phyloP scores from a whole-genome alignment of 35 echinoderm and acorn worm genomes.

The Heliocidaris tuberculata region DNA sequence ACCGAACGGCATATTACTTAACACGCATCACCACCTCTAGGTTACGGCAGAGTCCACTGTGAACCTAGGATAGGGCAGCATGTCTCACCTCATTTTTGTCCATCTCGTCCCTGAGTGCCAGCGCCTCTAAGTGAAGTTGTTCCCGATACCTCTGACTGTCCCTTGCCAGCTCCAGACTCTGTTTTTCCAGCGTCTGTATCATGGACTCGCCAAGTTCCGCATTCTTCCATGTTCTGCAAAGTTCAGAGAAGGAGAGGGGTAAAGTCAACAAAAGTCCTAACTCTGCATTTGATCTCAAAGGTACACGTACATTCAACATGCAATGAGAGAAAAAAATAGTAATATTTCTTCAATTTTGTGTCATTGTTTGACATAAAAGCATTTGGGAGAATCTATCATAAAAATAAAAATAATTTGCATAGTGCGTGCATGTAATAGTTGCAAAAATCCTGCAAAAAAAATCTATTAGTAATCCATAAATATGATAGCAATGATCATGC shows the following conservation, averaged over 20 bases:
- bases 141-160: constrained; percentile 87
- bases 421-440: too few relatives aligned
- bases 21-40: too few relatives aligned
- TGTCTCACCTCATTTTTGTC: constrained; percentile 88
- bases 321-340: neutral
- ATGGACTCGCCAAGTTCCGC: constrained; percentile 94
- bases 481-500: too few relatives aligned
- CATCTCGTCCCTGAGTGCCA: constrained; percentile 94
- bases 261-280: neutral
- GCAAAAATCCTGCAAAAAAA: too few relatives aligned
- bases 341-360: neutral
- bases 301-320: neutral
- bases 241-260: constrained; percentile 23
- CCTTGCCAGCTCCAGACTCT: constrained; percentile 81
- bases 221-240: constrained; percentile 97
- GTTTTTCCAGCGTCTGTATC: constrained; percentile 97
- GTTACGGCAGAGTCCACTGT: neutral
- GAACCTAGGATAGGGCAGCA: neutral
- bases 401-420: too few relatives aligned
- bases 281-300: neutral
- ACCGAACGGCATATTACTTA: too few relatives aligned
- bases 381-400: too few relatives aligned
- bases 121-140: constrained; percentile 77
- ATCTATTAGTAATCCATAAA: too few relatives aligned
- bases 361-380: neutral